phyloP scores from a whole-genome alignment of 2,888 invertebrate genomes.

The Nemotelus nigrinus region DNA sequence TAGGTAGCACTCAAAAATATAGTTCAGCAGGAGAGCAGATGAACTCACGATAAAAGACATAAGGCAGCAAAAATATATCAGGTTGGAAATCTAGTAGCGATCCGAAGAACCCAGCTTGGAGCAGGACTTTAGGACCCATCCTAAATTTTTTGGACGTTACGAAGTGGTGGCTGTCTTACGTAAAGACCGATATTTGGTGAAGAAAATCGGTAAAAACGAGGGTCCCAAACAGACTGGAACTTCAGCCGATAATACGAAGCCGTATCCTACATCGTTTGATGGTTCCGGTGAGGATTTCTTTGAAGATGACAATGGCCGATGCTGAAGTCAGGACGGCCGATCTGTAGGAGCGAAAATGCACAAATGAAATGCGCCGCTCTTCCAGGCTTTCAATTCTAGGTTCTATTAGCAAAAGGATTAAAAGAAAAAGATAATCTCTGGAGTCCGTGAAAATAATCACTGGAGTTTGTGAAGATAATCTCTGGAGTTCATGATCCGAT shows the following conservation, averaged over 20 bases:
- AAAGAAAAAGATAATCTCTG: no score
- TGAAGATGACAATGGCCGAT: neutral
- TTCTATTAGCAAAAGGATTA: no score
- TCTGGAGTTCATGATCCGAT: no score
- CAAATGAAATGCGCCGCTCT: no score
- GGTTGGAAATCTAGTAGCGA: conserved; percentile 53
- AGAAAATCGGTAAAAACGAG: conserved; percentile 54
- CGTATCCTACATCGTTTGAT: conserved; percentile 5
- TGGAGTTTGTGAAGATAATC: no score
- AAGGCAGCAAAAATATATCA: conserved; percentile 47
- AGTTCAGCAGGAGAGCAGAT: conserved; percentile 50
- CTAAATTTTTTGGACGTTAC: conserved; percentile 60
- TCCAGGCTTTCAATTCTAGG: no score
- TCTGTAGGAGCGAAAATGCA: neutral
- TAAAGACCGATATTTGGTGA: conserved; percentile 58
- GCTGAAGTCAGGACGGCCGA: conserved; percentile 25
- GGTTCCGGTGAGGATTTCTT: neutral
- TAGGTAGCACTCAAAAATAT: conserved; percentile 4
- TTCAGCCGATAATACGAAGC: conserved; percentile 45
- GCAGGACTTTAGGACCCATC: conserved; percentile 57
- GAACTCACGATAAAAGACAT: conserved; percentile 46
- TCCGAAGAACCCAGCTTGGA: conserved; percentile 60
- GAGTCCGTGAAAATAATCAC: no score
- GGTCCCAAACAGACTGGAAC: conserved; percentile 46
- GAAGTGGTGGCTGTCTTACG: conserved; percentile 50